Percentiles rank a stretch among this genome's conserved stretches.
Conservation (phyloP, 2,113 vertebrate genomes). For the Ailurus styani region DNA sequence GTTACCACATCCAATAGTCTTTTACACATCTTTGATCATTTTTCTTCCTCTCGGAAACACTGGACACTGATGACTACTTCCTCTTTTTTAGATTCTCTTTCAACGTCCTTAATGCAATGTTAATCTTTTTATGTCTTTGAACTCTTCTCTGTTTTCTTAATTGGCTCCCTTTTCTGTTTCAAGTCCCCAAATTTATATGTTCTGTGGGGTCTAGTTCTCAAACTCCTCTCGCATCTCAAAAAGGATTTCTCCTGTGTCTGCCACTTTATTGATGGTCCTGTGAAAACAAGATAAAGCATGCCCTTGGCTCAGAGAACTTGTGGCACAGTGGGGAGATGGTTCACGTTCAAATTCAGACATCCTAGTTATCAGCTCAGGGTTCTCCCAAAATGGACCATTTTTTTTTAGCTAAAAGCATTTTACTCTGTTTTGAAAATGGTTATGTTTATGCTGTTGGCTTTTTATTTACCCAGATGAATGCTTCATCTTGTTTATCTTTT, state of each 20-base stretch:
- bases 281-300: background rate
- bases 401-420: background rate
- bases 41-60: background rate
- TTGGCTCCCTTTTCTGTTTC: background rate
- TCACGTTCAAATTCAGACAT: background rate
- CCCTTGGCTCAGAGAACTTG: too few species aligned
- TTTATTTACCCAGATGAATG: background rate
- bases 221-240: background rate
- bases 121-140: background rate
- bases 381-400: background rate
- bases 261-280: accelerated
- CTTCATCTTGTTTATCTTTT: background rate
- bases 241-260: background rate
- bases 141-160: background rate
- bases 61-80: background rate
- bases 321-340: background rate
- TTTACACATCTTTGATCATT: background rate
- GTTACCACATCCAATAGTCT: background rate
- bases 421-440: background rate
- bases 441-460: background rate
- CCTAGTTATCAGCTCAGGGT: background rate
- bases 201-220: background rate
- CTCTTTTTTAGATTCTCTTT: background rate
- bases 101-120: background rate
- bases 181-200: background rate